Conservation (phyloP, 1,140 invertebrate species). For the Anagrus nilaparvatae region DNA sequence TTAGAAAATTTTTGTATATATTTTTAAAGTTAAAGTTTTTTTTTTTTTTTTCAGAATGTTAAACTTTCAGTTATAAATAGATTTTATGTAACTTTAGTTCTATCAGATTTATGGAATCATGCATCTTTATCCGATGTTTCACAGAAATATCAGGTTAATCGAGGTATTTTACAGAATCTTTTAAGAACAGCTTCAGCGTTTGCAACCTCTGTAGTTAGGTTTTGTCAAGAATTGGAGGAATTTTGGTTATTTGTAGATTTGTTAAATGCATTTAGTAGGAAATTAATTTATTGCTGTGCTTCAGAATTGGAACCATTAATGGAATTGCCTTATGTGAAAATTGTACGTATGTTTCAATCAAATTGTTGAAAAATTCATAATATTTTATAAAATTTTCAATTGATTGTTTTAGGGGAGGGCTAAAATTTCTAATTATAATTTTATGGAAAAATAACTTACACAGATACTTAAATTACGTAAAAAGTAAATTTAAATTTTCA, state of each 20-base stretch:
- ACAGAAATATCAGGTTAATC: conserved; percentile 56
- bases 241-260: conserved; percentile 73
- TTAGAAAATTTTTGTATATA: too few relatives aligned
- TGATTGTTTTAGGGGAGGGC: too few relatives aligned
- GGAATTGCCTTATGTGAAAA: conserved; percentile 75
- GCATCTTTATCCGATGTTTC: conserved; percentile 63
- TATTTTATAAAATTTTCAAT: too few relatives aligned
- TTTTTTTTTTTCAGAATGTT: conserved; percentile 44
- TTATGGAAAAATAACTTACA: too few relatives aligned
- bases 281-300: conserved; percentile 60
- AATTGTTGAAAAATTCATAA: too few relatives aligned
- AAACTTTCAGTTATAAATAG: conserved; percentile 51
- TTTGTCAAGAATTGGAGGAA: conserved; percentile 67
- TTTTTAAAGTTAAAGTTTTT: too few relatives aligned
- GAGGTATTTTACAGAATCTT: conserved; percentile 63
- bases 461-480: too few relatives aligned
- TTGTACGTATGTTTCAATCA: too few relatives aligned
- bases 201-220: conserved; percentile 60
- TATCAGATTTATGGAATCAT: conserved; percentile 73
- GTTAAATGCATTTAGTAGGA: conserved; percentile 56
- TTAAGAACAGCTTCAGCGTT: conserved; percentile 59
- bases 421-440: too few relatives aligned
- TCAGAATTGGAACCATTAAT: conserved; percentile 68
- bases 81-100: conserved; percentile 77
- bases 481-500: too few relatives aligned